These are phyloP conservation scores for Pachycephala philippinensis DNA, from an alignment of 2,113 vertebrate genomes.

Conservation along the genomic window DNA sequence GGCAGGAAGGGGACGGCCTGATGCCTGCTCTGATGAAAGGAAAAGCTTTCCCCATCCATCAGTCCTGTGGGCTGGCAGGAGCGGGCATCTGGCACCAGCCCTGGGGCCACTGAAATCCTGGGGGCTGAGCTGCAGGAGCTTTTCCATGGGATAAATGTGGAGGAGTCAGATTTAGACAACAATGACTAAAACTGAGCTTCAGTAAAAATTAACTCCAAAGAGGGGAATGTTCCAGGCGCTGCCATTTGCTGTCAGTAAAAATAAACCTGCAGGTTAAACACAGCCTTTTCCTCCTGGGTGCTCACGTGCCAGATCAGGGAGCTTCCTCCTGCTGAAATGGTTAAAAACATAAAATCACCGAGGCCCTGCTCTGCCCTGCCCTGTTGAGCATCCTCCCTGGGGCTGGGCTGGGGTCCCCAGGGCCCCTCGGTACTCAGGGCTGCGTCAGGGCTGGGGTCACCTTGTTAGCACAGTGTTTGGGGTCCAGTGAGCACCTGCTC, in stretches of 20 bases:
- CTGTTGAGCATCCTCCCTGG: accelerated
- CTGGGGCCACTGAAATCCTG: background rate
- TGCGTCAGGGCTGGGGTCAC: background rate
- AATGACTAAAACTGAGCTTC: constrained; percentile 18
- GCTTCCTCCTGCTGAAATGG: background rate
- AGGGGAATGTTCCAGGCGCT: background rate
- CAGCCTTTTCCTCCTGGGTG: background rate
- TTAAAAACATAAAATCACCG: background rate
- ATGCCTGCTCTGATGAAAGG: background rate
- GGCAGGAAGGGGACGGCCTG: background rate
- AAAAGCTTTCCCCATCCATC: background rate
- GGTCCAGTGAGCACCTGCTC: accelerated
- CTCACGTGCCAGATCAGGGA: background rate
- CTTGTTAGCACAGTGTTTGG: background rate
- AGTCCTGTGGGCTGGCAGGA: background rate
- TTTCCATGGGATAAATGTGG: background rate
- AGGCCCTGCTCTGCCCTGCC: background rate
- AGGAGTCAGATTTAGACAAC: constrained; percentile 12
- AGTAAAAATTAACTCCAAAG: background rate
- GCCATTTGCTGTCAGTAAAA: constrained; percentile 3
- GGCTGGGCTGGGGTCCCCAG: background rate
- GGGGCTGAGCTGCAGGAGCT: background rate
- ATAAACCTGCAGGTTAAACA: constrained; percentile 42
- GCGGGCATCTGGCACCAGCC: background rate
- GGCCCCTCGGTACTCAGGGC: accelerated